Conservation (phyloP, 2,888 invertebrate genomes). For the Hyalella azteca region DNA sequence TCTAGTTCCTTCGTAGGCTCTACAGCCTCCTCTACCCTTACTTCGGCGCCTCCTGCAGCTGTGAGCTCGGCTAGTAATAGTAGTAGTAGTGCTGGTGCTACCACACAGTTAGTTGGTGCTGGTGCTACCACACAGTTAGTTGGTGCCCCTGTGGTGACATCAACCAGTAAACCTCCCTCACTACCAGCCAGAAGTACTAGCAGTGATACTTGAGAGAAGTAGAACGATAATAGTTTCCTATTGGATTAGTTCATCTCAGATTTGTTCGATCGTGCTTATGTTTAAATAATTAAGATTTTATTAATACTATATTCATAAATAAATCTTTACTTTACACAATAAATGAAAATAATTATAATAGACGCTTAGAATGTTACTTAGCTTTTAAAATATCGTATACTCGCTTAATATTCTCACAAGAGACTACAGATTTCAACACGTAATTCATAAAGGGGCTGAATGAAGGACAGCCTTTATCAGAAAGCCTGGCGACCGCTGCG, state of each 20-base stretch:
- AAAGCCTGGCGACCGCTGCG: no score
- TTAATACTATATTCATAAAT: conserved; percentile 11
- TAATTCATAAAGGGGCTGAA: no score
- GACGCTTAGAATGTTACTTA: conserved; percentile 34
- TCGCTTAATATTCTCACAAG: conserved; percentile 25
- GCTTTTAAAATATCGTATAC: conserved; percentile 33
- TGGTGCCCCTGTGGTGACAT: not conserved
- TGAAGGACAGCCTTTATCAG: no score
- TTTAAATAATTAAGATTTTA: conserved; percentile 28
- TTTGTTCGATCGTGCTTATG: conserved; percentile 11
- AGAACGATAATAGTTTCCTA: conserved; percentile 13
- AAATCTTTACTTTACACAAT: conserved; percentile 36
- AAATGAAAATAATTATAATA: conserved; percentile 34
- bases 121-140: not conserved
- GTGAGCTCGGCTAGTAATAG: conserved; percentile 49
- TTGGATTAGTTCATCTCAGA: conserved; percentile 17
- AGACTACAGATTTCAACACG: no score
- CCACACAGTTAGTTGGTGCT: conserved; percentile 8
- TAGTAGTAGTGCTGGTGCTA: conserved; percentile 9
- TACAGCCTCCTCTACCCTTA: conserved; percentile 36
- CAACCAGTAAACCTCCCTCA: not conserved
- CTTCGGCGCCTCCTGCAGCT: conserved; percentile 48
- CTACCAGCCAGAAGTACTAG: conserved; percentile 19
- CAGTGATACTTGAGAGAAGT: conserved; percentile 21
- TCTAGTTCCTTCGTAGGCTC: not conserved